Evolutionary conservation across 1,140 invertebrate species (phyloP).

Genomic region (Nymphalis io): DNA sequence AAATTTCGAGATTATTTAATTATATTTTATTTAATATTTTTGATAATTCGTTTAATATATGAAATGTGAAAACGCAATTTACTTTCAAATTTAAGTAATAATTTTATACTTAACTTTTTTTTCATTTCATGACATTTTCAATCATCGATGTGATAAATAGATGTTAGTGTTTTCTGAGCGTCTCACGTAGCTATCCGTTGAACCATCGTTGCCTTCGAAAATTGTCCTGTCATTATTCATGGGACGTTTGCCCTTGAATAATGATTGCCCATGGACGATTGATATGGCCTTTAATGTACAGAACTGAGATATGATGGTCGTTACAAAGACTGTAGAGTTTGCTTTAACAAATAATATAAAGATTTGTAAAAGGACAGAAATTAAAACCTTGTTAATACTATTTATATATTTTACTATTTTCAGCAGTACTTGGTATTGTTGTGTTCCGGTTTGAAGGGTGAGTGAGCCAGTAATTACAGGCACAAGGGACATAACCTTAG

Average conservation of each 20-base stretch:
- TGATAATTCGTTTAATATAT: constrained; percentile 18
- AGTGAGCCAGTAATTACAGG: too few species aligned
- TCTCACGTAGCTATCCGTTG: neutral
- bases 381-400: too few species aligned
- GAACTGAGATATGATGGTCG: constrained; percentile 5
- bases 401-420: too few species aligned
- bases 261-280: too few species aligned
- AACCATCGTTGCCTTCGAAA: neutral
- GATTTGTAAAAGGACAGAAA: too few species aligned
- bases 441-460: too few species aligned
- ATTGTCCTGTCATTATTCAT: constrained; percentile 17
- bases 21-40: constrained; percentile 36
- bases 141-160: neutral
- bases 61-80: neutral
- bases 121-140: neutral
- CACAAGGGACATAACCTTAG: too few species aligned
- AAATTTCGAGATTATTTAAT: constrained; percentile 41
- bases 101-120: neutral
- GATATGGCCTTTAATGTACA: constrained; percentile 1
- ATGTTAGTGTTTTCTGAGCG: neutral
- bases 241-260: too few species aligned
- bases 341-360: too few species aligned
- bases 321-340: neutral
- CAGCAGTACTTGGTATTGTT: too few species aligned
- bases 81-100: neutral